Base-by-base conservation (phyloP, 2,797 vertebrate species). In the Neomorphus geoffroyi region DNA sequence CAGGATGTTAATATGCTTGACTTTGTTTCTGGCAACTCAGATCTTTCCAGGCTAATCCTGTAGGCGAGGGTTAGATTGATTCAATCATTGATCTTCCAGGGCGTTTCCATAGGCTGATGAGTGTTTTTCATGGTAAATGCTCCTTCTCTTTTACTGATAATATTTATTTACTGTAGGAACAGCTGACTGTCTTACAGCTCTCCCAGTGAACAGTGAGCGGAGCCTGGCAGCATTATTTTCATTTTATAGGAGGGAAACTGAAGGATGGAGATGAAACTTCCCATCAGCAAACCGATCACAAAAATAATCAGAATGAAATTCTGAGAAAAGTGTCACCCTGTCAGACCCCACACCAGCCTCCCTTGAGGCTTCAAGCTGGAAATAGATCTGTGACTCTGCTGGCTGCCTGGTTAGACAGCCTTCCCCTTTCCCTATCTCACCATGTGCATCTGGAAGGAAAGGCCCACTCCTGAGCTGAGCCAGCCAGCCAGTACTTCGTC, bases 21-120 rank as follows among this genome's bases (percentile, higher is more conserved):
- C 24, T 80, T 70, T 64, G 73, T 43, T 93, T 48, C 86, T 64
- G 61, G 58, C 54, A 86, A 54, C 57, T 90, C 74, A 41, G 41
- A 61, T 41, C 70, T 84, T 71, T 75, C 66, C 57, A 60, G n/a
- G 58, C 37, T 80, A 69, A 54, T 85, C n/a, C 51, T 81, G 93
- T 18, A 46, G 35, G 24, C 1, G 9, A 78, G 50, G 77, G 60
- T 83, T 10, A 64, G 41, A 60, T 57, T 57, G 86, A 74, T 61
- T 73, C 62, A 91, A 80, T 53, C 26, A 77, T 27, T 50, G 61
- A 56, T 92, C 48, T 86, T 93, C 41, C 48, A 73, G 35, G 9
- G 56, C 60, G 33, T 61, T 92, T 86, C 8, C 0, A 6, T 53
- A 37, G 21, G 39, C 60, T 87, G 69, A 33, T 65, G 46, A 72